Conservation (phyloP, 2,113 vertebrate species). For the Malurus alboscapulatus region DNA sequence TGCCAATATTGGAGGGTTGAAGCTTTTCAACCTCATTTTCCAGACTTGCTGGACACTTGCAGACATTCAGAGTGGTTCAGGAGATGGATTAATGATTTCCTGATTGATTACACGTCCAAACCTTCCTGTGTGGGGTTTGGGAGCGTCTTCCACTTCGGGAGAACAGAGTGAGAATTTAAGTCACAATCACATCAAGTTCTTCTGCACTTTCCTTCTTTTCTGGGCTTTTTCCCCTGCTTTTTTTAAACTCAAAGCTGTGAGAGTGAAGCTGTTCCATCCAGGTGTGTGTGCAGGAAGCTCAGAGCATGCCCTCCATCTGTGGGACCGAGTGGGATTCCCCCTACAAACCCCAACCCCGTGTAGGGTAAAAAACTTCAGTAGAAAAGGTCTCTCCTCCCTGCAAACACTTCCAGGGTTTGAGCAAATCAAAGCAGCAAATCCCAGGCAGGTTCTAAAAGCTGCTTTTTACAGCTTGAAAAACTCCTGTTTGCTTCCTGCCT, state of each 20-base stretch:
- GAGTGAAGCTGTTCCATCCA: background rate
- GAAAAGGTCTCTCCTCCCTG: background rate
- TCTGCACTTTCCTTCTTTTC: background rate
- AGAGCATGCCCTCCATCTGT: background rate
- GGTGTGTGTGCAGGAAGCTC: background rate
- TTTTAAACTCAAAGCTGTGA: background rate
- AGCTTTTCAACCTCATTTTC: background rate
- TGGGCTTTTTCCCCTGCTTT: rapidly evolving
- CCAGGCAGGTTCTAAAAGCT: background rate
- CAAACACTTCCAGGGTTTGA: background rate
- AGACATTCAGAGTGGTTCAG: background rate
- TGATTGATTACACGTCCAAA: background rate
- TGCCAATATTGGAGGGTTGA: background rate
- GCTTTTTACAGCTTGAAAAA: background rate
- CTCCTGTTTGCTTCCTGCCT: background rate
- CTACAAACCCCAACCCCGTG: background rate
- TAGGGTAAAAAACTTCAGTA: background rate
- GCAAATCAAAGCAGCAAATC: background rate
- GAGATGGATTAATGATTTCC: background rate
- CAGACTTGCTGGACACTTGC: background rate
- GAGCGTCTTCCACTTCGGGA: background rate
- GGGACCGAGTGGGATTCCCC: background rate
- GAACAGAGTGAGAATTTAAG: background rate
- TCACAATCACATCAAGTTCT: background rate
- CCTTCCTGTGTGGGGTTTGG: background rate